These are phyloP conservation scores for Zonotrichia albicollis DNA, from an alignment of 2,797 vertebrate genomes.

Conservation along the genomic window DNA sequence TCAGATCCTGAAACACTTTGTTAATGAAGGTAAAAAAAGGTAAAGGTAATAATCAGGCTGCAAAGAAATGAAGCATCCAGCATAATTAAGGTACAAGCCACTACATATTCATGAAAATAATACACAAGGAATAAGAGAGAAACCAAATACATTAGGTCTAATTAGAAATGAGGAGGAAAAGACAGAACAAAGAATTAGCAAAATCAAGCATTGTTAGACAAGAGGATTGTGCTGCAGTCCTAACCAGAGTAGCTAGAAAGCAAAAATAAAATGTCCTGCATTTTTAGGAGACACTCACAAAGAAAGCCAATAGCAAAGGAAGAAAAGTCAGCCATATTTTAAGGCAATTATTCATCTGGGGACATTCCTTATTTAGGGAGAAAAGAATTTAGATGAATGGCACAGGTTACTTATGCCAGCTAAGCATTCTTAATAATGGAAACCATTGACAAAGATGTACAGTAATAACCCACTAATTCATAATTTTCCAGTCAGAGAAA, in stretches of 20 bases:
- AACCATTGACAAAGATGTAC: not conserved
- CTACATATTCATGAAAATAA: not conserved
- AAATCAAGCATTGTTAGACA: not conserved
- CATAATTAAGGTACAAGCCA: not conserved
- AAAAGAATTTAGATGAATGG: not conserved
- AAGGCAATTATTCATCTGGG: not conserved
- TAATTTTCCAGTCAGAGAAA: not conserved
- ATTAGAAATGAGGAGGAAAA: not conserved
- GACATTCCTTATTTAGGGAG: not conserved
- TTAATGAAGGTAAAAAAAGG: not conserved
- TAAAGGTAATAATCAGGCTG: not conserved
- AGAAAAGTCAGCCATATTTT: not conserved
- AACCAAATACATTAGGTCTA: not conserved
- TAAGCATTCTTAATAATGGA: not conserved
- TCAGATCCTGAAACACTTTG: not conserved
- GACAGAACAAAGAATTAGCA: not conserved
- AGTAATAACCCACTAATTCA: not conserved
- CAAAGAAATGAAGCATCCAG: not conserved
- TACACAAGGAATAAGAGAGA: not conserved
- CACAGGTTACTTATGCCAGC: not conserved
- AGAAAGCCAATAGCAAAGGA: not conserved
- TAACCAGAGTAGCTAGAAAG: not conserved
- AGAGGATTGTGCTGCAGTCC: not conserved
- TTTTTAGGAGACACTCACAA: not conserved
- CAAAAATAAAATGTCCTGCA: not conserved